phyloP scores from a whole-genome alignment of 2,888 invertebrate genomes.

The Zaprionus lineosus region DNA sequence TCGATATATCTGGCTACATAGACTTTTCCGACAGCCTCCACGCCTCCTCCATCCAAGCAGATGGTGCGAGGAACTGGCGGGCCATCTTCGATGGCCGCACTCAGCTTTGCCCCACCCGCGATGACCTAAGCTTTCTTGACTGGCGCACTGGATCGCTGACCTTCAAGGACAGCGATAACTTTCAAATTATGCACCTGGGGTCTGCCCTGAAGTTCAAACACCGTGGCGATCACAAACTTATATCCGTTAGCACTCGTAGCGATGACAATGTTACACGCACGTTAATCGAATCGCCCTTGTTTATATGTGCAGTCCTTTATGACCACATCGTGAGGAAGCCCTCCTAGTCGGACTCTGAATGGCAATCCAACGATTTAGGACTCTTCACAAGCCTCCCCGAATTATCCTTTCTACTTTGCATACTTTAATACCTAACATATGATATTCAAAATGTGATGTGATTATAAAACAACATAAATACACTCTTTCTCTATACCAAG shows the following conservation, averaged over 20 bases:
- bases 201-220: constrained; percentile 36
- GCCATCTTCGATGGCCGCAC: constrained; percentile 42
- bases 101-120: constrained; percentile 32
- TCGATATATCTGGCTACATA: constrained; percentile 56
- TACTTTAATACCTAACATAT: no score
- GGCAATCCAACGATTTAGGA: no score
- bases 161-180: constrained; percentile 43
- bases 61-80: constrained; percentile 37
- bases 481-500: no score
- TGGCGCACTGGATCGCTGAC: constrained; percentile 40
- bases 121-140: constrained; percentile 49
- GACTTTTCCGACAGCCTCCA: constrained; percentile 52
- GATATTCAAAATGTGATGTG: no score
- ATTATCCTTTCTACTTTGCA: no score
- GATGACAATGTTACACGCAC: constrained; percentile 39
- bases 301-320: constrained; percentile 40
- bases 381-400: no score
- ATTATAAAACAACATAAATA: no score
- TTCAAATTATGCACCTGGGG: constrained; percentile 22
- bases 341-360: no score
- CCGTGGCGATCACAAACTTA: constrained; percentile 47
- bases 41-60: background rate
- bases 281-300: constrained; percentile 34
- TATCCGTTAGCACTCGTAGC: constrained; percentile 35
- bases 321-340: constrained; percentile 54